Evolutionary conservation across 2,888 invertebrate genomes (phyloP).

Genomic region (Sipha maydis): DNA sequence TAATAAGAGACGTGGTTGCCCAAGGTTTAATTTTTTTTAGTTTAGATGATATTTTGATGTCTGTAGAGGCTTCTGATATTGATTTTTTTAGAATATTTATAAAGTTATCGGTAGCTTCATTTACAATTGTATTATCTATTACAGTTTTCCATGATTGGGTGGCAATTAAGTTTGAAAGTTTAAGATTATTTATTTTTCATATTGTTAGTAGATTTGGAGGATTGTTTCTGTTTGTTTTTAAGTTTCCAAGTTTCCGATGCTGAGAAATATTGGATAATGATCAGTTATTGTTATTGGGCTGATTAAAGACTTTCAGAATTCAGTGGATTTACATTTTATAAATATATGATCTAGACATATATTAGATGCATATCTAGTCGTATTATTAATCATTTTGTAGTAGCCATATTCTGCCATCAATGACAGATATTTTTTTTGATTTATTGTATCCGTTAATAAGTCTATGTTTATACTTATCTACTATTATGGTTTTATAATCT

Average conservation of each 20-base stretch:
- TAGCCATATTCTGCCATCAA: too few species aligned
- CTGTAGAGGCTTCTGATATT: neutral
- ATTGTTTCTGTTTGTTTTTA: slow-evolving; percentile 10
- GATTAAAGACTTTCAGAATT: neutral
- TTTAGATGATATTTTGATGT: neutral
- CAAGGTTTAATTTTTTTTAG: slow-evolving; percentile 12
- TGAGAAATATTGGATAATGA: slow-evolving; percentile 23
- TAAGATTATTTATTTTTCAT: neutral
- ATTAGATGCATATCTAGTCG: too few species aligned
- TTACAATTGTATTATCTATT: neutral
- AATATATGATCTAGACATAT: slow-evolving; percentile 1
- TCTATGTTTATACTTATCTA: too few species aligned
- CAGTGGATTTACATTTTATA: neutral
- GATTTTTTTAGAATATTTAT: neutral
- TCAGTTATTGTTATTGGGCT: neutral
- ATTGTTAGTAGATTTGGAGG: neutral
- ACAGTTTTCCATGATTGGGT: neutral
- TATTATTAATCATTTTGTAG: too few species aligned
- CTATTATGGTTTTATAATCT: too few species aligned
- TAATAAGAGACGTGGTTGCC: neutral
- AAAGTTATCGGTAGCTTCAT: neutral
- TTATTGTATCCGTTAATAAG: too few species aligned
- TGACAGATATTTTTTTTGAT: too few species aligned
- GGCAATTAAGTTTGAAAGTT: neutral
- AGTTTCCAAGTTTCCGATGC: too few species aligned